Conservation (phyloP, 1,140 invertebrate species). For the Ctenoplectra terminalis region DNA sequence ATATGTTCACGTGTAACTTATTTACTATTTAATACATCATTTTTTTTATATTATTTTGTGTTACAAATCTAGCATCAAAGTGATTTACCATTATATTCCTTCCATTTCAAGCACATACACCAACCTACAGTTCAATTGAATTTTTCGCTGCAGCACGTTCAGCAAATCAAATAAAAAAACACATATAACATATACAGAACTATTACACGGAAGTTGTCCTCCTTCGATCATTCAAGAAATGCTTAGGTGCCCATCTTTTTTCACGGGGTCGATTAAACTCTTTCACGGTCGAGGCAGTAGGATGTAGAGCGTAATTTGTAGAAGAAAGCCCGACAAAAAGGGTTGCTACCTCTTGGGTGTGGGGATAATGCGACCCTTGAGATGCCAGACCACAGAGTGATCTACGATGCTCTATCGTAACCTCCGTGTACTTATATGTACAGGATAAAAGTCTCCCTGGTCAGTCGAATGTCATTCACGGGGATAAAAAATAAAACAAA, state of each 20-base stretch:
- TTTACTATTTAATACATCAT: no score
- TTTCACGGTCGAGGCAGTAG: slow-evolving; percentile 66
- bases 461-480: slow-evolving; percentile 39
- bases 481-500: slow-evolving; percentile 31
- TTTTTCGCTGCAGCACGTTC: no score
- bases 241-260: slow-evolving; percentile 71
- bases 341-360: slow-evolving; percentile 68
- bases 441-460: slow-evolving; percentile 33
- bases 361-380: slow-evolving; percentile 80
- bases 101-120: no score
- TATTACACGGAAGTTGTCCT: slow-evolving; percentile 8
- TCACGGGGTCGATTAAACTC: slow-evolving; percentile 76
- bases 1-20: no score
- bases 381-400: slow-evolving; percentile 79
- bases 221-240: slow-evolving; percentile 46
- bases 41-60: no score
- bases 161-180: no score
- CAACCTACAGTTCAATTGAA: no score
- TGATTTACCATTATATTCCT: no score
- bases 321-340: slow-evolving; percentile 79
- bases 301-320: slow-evolving; percentile 76
- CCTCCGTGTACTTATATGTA: slow-evolving; percentile 74
- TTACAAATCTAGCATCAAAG: no score
- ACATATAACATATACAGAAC: background rate
- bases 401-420: slow-evolving; percentile 76